Evolutionary conservation across 2,888 invertebrate species (phyloP), one percentile per base, ranked within the genome.

Genomic region (Chymomyza amoena): DNA sequence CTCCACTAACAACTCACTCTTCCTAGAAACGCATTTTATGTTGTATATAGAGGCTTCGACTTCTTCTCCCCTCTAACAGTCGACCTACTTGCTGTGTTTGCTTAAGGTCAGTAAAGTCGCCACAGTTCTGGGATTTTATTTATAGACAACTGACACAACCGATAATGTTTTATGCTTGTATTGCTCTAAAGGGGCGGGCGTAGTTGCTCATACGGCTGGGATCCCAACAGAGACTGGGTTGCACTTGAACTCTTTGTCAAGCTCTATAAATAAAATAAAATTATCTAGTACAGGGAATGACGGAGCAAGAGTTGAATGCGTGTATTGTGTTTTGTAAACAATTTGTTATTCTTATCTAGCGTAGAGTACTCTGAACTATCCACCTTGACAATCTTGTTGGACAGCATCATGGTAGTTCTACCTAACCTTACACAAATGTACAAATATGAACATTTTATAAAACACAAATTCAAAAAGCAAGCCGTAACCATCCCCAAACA

Each of bases 401-500:
- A 25, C 25, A 25, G 25, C 25, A 25, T 25, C 25, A 4, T 25
- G 25, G 25, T 25, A 20, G 20, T 25, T 25, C 25, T 25, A 25
- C 25, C 25, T 25, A 25, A 25, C 25, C 25, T 25, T 25, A 25
- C 4, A 25, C 25, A 25, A 25, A 25, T 3, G 25, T 25, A 25
- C 25, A 25, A 25, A 25, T 25, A 25, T 25, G 3, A 1, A 25
- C 25, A 25, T 25, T 25, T 25, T 4, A 25, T 25, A 25, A 25
- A 25, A 25, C 25, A 25, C 25, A 25, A 15, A 20, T 66, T 13
- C 16, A 36, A 64, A 39, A 64, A n/a, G 28, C 28, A 57, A 65
- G 70, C 71, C 71, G 70, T 74, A 70, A 66, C 76, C 70, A 66
- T 63, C 36, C 66, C 54, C 28, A 25, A 45, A 51, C 6, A 50